Percentiles rank a stretch among this genome's conserved stretches.
These are phyloP conservation scores for Zaprionus obscuricornis DNA, from an alignment of 2,888 invertebrate genomes.

Conservation along the genomic window DNA sequence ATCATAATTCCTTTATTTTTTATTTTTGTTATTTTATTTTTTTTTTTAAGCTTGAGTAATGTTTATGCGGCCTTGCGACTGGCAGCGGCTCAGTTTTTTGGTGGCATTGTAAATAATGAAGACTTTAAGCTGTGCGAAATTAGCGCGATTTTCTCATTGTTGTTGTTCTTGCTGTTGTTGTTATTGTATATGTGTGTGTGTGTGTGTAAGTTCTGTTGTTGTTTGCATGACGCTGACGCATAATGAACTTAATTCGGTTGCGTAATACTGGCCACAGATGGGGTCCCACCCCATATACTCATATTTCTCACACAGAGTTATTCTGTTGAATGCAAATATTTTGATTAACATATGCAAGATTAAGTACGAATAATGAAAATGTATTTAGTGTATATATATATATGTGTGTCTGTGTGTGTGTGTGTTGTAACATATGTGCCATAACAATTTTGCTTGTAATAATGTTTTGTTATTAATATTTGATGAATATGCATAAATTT, in stretches of 20 bases:
- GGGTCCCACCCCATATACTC: conserved; percentile 11
- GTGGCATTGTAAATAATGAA: conserved; percentile 73
- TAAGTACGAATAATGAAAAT: conserved; percentile 1
- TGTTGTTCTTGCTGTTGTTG: conserved; percentile 2
- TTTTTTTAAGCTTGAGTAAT: conserved; percentile 67
- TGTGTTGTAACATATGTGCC: neutral
- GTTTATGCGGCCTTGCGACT: conserved; percentile 63
- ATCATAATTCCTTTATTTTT: conserved; percentile 39
- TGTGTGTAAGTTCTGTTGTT: conserved; percentile 21
- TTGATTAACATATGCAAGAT: conserved; percentile 59
- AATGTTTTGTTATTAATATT: no score
- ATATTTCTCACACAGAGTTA: neutral
- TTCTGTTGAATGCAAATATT: conserved; percentile 42
- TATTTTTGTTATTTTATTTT: conserved; percentile 1
- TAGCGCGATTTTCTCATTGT: conserved; percentile 56
- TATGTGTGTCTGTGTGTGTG: no score
- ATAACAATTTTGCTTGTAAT: no score
- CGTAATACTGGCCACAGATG: conserved; percentile 47
- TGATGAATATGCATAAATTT: no score
- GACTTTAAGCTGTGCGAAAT: conserved; percentile 75
- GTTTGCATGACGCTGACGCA: conserved; percentile 44
- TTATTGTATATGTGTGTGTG: conserved; percentile 9
- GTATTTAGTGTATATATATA: no score
- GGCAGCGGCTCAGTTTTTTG: conserved; percentile 67
- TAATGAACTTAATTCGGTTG: conserved; percentile 68